Conservation (phyloP, 2,113 vertebrate species). For the Cyanocitta stelleri region DNA sequence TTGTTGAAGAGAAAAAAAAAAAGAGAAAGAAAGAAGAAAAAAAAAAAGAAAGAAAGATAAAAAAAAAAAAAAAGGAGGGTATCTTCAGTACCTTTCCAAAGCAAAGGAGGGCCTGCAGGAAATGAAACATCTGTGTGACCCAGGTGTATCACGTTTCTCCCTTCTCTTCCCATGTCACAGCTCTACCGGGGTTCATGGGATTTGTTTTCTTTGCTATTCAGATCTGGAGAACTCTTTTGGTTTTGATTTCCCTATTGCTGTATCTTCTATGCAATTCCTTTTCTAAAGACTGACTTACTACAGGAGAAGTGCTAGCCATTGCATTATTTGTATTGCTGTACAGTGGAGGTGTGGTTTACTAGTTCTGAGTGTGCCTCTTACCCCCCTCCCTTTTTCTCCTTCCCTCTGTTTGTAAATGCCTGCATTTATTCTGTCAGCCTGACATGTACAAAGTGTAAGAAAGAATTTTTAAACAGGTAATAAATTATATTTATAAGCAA, state of each 20-base stretch:
- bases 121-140: not conserved
- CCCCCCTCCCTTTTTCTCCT: conserved; percentile 63
- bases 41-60: no score
- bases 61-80: not conserved
- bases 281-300: conserved; percentile 73
- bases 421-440: conserved; percentile 81
- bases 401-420: conserved; percentile 84
- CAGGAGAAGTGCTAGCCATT: conserved; percentile 78
- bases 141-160: conserved; percentile 9
- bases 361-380: conserved; percentile 83
- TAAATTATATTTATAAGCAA: conserved; percentile 99
- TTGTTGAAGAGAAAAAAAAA: not conserved
- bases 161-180: conserved; percentile 64
- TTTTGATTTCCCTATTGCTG: conserved; percentile 79
- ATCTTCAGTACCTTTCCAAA: not conserved
- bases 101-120: not conserved
- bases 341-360: conserved; percentile 76
- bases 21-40: not conserved
- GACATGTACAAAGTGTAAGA: conserved; percentile 98
- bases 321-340: conserved; percentile 73
- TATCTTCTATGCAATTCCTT: conserved; percentile 97
- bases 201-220: conserved; percentile 64
- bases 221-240: conserved; percentile 51
- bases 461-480: conserved; percentile 98
- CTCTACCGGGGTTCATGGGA: conserved; percentile 1